Evolutionary conservation across 1,140 invertebrate species (phyloP), one percentile per base, ranked within the genome.

Genomic region (Apis cerana): DNA sequence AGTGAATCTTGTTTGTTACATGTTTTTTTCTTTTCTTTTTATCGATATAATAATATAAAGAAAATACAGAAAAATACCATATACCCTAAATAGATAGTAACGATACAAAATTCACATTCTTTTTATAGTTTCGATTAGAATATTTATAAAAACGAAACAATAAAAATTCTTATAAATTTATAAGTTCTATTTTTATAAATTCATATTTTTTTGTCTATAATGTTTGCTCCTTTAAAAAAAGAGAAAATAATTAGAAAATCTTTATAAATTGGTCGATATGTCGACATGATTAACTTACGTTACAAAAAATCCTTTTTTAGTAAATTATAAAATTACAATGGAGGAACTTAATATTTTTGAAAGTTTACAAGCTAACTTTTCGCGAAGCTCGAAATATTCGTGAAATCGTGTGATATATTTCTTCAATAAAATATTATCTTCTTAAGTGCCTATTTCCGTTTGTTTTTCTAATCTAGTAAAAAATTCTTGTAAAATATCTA

Each of bases 61-160:
- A 80, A 83, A 84, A 82, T 88, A 89, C 75, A 89, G 84, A 80
- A 84, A 88, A 75, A 48, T 86, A 87, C 82, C 74, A 84, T 80
- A 74, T 82, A 84, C 76, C 78, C 50, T 72, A 71, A 71, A 67
- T 27, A 85, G 59, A 59, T 71, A 83, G 17, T 79, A 83, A 71
- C 27, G 84, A 69, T 86, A 89, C 69, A 87, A 86, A 89, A 85
- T 86, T 62, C 65, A 78, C 58, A 58, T 80, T 75, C n/a, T 21
- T 11, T 56, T 67, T 43, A 17, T 56, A 85, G 21, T 15, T 2
- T 19, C 48, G 52, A 80, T 70, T 3, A n/a, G 23, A 74, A 83
- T 61, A 23, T 17, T 23, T 68, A 23, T 21, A 27, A 65, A 56
- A 61, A 79, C 2, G 33, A 33, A 61, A 62, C 12, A 71, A 82